A percentile compares a stretch with the other conserved stretches of the same genome.
Evolutionary conservation across 2,797 vertebrate species (phyloP).

Genomic region (Syngnathus acus): DNA sequence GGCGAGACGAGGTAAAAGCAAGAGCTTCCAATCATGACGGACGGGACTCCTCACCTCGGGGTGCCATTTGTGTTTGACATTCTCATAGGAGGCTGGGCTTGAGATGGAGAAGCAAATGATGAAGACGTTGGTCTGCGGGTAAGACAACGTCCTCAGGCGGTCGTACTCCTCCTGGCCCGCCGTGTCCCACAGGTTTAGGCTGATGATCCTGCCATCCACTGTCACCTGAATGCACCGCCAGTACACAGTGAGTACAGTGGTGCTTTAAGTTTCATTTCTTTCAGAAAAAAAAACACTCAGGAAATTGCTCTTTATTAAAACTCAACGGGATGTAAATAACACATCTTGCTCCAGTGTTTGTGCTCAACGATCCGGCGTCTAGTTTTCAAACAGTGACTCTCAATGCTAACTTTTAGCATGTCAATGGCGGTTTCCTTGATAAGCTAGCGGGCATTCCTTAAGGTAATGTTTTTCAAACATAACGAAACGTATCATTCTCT

Average conservation of each 20-base stretch:
- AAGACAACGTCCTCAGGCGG: conserved; percentile 84
- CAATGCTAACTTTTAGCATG: too few species aligned
- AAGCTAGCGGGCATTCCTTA: too few species aligned
- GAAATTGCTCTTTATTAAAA: not conserved
- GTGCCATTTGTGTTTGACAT: conserved; percentile 92
- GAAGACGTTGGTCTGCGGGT: conserved; percentile 89
- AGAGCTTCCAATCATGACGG: not conserved
- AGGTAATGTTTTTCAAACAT: too few species aligned
- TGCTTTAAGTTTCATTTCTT: conserved; percentile 48
- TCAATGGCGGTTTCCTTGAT: too few species aligned
- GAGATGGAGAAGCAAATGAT: conserved; percentile 92
- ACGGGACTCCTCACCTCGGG: conserved; percentile 79
- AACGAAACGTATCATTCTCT: too few species aligned
- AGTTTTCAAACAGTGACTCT: too few species aligned
- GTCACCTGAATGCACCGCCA: conserved; percentile 73
- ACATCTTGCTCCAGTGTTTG: too few species aligned
- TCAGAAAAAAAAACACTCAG: not conserved
- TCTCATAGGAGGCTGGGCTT: conserved; percentile 87
- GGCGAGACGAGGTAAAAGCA: not conserved
- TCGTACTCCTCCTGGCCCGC: conserved; percentile 93
- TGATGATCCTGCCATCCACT: conserved; percentile 87
- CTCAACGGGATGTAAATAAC: not conserved
- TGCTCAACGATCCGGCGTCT: too few species aligned
- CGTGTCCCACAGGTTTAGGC: conserved; percentile 92
- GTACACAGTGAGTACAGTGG: conserved; percentile 39